A percentile compares a stretch with the other conserved stretches of the same genome.
Evolutionary conservation across 2,888 invertebrate genomes (phyloP).

Genomic region (Campoplex nolae): DNA sequence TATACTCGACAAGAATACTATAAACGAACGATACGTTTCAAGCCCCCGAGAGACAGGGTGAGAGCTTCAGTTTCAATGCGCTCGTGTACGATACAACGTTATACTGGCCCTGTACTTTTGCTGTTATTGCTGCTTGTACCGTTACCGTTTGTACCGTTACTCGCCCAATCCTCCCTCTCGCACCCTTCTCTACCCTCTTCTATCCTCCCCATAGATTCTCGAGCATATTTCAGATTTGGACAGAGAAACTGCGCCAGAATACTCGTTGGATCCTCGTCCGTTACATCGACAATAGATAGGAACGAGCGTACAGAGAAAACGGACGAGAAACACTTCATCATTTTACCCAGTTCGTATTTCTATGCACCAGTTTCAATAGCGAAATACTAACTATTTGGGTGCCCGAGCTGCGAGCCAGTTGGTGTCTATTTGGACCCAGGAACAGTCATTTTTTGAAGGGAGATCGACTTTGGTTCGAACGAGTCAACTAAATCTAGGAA

Average conservation of each 20-base stretch:
- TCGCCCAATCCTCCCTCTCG: not conserved
- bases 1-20: conserved; percentile 66
- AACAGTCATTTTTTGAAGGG: not conserved
- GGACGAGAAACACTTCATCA: conserved; percentile 56
- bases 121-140: conserved; percentile 44
- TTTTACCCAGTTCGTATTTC: conserved; percentile 27
- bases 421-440: not conserved
- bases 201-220: conserved; percentile 11
- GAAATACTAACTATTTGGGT: conserved; percentile 32
- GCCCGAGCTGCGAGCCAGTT: not conserved
- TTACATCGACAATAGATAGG: conserved; percentile 62
- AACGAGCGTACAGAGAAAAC: conserved; percentile 4
- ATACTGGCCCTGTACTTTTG: conserved; percentile 18
- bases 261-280: conserved; percentile 20
- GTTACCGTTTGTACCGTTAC: conserved; percentile 27
- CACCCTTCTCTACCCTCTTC: not conserved
- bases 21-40: conserved; percentile 67
- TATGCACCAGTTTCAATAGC: conserved; percentile 37
- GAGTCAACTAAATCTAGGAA: not conserved
- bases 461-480: not conserved
- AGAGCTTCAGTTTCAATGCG: conserved; percentile 30
- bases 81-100: conserved; percentile 33
- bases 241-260: conserved; percentile 50
- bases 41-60: conserved; percentile 41
- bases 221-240: conserved; percentile 67